Evolutionary conservation across 2,888 invertebrate species (phyloP), one percentile per base, ranked within the genome.

Genomic region (Stenolophus ochropezus): DNA sequence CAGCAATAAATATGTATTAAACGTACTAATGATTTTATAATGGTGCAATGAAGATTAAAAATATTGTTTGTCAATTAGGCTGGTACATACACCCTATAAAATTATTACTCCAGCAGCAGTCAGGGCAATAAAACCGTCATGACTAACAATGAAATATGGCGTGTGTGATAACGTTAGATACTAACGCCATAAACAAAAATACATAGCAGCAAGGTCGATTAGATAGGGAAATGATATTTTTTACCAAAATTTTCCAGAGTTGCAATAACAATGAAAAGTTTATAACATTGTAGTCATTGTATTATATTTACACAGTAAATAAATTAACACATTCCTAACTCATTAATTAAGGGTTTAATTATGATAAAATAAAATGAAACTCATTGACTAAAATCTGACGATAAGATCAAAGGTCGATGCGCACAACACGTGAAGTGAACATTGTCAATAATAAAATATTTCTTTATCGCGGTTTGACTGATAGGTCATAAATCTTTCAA

Each of bases 401-500:
- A 33, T 8, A 33, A 23, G 20, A 14, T 25, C 8, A 14, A 21
- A 23, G 33, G 33, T 42, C 33, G 33, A 11, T 42, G 11, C 33
- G 33, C 11, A 42, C 20, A 18, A 21, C 56, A 20, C 20, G 56
- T 21, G 11, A 20, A 3, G 18, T 16, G 53, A 20, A 23, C 23
- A 16, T n/a, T 75, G 16, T 51, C 53, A 75, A 75, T 53, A 75
- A 75, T 53, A 18, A 53, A 53, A 11, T 53, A 6, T 49, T 49
- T 47, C 42, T 27, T 75, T 75, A 75, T 75, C 75, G 25, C 27
- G 18, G 27, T 4, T n/a, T 75, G 53, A 75, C 51, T 51, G 75
- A 75, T 75, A 25, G 75, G 75, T 25, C 75, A 75, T 75, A 75
- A 75, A 75, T 75, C 75, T 75, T 53, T 75, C 75, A 75, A 75